Evolutionary conservation across 2,113 vertebrate genomes (phyloP).

Genomic region (Callithrix jacchus): DNA sequence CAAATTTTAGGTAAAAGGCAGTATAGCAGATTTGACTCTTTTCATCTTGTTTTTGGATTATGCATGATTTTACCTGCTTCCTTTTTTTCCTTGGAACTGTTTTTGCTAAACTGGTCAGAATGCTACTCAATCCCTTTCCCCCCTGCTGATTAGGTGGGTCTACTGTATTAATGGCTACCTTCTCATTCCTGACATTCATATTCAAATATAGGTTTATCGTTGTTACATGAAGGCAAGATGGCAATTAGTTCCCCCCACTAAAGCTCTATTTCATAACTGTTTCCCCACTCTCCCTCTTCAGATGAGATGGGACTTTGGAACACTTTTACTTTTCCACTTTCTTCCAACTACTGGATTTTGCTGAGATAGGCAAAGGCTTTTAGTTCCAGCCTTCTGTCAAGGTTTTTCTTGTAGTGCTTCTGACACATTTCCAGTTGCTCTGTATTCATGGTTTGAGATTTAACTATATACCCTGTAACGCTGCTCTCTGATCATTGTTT

Average conservation of each 20-base stretch:
- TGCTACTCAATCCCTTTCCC: not conserved
- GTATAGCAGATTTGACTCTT: not conserved
- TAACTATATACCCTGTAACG: not conserved
- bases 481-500: no score
- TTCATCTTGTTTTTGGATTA: conserved; percentile 41
- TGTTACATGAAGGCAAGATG: conserved; percentile 19
- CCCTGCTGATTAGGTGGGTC: conserved; percentile 54
- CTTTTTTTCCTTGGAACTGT: conserved; percentile 43
- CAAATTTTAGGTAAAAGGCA: not conserved
- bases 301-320: not conserved
- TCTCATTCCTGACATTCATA: conserved; percentile 56
- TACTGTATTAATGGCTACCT: conserved; percentile 51
- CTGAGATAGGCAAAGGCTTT: not conserved
- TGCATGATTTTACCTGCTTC: conserved; percentile 29
- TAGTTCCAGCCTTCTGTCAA: not conserved
- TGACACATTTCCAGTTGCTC: not conserved
- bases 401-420: no score
- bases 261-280: not conserved
- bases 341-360: not conserved
- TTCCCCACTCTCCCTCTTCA: not conserved
- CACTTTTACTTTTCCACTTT: not conserved
- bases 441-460: not conserved
- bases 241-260: not conserved
- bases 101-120: conserved; percentile 33
- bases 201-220: conserved; percentile 55